phyloP scores from a whole-genome alignment of 2,797 vertebrate species.

The Anguilla pacifica region DNA sequence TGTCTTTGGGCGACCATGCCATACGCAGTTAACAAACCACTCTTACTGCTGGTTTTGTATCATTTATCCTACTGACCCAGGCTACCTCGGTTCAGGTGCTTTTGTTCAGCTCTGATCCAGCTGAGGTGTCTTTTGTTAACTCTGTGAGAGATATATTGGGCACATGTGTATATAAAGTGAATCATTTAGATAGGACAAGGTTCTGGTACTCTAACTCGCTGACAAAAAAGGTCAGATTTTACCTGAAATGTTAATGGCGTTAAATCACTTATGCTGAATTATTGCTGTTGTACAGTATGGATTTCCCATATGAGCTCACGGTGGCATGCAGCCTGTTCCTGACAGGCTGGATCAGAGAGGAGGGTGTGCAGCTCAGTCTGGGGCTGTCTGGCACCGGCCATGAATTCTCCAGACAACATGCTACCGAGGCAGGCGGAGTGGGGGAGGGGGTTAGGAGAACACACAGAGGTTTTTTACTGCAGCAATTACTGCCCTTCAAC shows the following conservation, averaged over 20 bases:
- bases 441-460: background rate
- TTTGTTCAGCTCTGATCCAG: background rate
- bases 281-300: slow-evolving; percentile 2
- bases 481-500: background rate
- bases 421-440: background rate
- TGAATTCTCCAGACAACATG: background rate
- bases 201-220: background rate
- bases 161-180: background rate
- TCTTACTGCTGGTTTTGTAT: background rate
- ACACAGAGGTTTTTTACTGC: background rate
- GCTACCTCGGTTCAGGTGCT: background rate
- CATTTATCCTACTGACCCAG: background rate
- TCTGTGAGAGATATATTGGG: background rate
- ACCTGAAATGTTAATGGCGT: background rate
- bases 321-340: background rate
- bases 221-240: background rate
- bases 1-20: background rate
- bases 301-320: slow-evolving; percentile 14
- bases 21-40: background rate
- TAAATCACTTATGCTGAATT: slow-evolving; percentile 23
- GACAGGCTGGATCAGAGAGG: background rate
- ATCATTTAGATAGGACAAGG: background rate
- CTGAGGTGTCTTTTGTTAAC: background rate
- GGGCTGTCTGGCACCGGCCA: background rate
- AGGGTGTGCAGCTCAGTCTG: background rate